A percentile compares a stretch with the other conserved stretches of the same genome.
These are phyloP conservation scores for Drosophila kepulauana DNA, from an alignment of 1,140 invertebrate genomes.

Conservation along the genomic window DNA sequence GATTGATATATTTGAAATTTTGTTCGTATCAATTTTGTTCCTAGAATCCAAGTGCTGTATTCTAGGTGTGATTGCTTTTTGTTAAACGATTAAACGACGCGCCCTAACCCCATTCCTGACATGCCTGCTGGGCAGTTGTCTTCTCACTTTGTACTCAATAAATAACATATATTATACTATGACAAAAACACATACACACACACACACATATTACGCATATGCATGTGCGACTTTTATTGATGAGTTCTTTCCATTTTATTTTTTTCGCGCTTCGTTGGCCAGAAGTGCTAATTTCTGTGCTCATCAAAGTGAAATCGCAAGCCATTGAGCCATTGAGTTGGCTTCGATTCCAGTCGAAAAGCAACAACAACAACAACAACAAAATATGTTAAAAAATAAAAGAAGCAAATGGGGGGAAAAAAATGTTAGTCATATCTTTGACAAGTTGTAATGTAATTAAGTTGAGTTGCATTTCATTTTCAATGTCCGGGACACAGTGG, in stretches of 20 bases:
- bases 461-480: conserved; percentile 77
- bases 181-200: conserved; percentile 29
- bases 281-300: conserved; percentile 74
- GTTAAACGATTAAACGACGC: conserved; percentile 32
- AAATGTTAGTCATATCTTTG: conserved; percentile 50
- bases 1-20: background rate
- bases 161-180: conserved; percentile 14
- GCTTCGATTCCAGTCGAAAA: conserved; percentile 28
- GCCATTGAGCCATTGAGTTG: conserved; percentile 32
- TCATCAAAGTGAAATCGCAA: conserved; percentile 76
- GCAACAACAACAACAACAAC: conserved; percentile 16
- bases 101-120: conserved; percentile 70
- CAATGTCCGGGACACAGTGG: conserved; percentile 73
- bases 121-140: conserved; percentile 33
- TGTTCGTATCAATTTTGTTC: no score
- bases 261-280: conserved; percentile 36
- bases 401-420: conserved; percentile 4
- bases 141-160: conserved; percentile 22
- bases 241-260: conserved; percentile 31
- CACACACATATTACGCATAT: conserved; percentile 43
- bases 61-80: conserved; percentile 1
- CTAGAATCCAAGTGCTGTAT: no score
- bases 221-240: conserved; percentile 60
- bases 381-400: conserved; percentile 25
- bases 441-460: conserved; percentile 76